Evolutionary conservation across 2,113 vertebrate species (phyloP), one percentile per base, ranked within the genome.

Genomic region (Cyanoliseus patagonus): DNA sequence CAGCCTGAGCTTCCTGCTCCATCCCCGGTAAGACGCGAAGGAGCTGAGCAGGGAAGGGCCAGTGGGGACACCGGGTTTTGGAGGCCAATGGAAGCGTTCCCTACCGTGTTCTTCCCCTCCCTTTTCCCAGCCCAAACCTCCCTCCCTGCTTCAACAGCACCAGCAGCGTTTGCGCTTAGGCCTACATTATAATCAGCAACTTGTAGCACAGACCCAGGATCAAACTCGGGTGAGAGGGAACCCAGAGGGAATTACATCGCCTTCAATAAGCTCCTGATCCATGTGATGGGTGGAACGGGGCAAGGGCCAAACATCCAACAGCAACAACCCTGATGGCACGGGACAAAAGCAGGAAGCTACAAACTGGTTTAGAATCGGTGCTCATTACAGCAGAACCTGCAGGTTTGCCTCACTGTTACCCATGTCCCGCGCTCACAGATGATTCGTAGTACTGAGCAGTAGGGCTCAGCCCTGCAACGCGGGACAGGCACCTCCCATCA

Each of bases 21-120:
- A 23, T 2, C 78, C 51, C 0, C 0, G 3, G 7, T 1, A 3
- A 16, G 39, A 4, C 61, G 14, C n/a, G 1, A 1, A 7, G 31
- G 51, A 24, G 86, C 53, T 3, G 2, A 8, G 81, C 30, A 3
- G 66, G 70, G 53, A 19, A 7, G 16, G n/a, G 62, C 52, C 18
- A 47, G 16, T 0, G 1, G 28, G 63, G 66, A 13, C 41, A 7
- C 1, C 0, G 28, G 25, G 2, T 1, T 15, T 6, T 35, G 47
- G 33, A 37, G 78, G 35, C 10, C 1, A 11, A 10, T 9, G 47
- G 67, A 22, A 59, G 42, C 25, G 42, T 14, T 35, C 24, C 42
- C 17, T 5, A 4, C 8, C 41, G 30, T 27, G 14, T 28, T 33
- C 42, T 14, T 6, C 33, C 9, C 39, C 18, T 52, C 14, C 44